Evolutionary conservation across 35 echinoderm and acorn worm species (phyloP).

Genomic region (Heliocidaris erythrogramma): DNA sequence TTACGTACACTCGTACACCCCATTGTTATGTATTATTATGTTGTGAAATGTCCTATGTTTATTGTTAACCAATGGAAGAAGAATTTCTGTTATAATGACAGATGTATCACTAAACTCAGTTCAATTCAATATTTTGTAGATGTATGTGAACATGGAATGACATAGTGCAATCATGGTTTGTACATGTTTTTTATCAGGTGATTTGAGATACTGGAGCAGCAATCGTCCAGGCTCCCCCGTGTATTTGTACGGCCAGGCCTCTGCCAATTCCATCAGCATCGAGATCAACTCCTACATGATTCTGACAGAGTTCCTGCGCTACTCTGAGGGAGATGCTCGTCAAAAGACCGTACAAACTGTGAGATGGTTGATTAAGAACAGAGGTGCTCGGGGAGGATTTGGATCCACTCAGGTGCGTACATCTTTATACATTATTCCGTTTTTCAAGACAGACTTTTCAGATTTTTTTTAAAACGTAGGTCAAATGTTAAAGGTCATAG

Average conservation of each 20-base stretch:
- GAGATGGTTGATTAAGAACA: constrained; percentile 55
- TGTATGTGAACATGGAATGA: not conserved
- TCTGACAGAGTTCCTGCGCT: constrained; percentile 18
- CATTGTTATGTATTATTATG: no score
- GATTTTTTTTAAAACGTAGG: no score
- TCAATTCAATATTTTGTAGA: no score
- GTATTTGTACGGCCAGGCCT: not conserved
- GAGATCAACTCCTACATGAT: constrained; percentile 50
- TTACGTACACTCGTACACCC: no score
- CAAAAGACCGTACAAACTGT: not conserved
- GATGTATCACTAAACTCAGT: no score
- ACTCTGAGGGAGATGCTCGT: not conserved
- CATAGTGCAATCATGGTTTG: not conserved
- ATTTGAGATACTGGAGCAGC: not conserved
- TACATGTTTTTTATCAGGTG: not conserved
- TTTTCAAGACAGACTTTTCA: not conserved
- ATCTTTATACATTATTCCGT: not conserved
- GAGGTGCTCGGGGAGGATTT: constrained; percentile 56
- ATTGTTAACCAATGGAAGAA: no score
- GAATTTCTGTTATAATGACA: no score
- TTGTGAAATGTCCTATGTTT: no score
- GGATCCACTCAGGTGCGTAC: constrained; percentile 57
- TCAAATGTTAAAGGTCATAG: no score
- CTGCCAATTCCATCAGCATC: constrained; percentile 31
- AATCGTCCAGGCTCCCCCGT: not conserved